Evolutionary conservation across 2,113 vertebrate genomes (phyloP).

Genomic region (Microcebus murinus): DNA sequence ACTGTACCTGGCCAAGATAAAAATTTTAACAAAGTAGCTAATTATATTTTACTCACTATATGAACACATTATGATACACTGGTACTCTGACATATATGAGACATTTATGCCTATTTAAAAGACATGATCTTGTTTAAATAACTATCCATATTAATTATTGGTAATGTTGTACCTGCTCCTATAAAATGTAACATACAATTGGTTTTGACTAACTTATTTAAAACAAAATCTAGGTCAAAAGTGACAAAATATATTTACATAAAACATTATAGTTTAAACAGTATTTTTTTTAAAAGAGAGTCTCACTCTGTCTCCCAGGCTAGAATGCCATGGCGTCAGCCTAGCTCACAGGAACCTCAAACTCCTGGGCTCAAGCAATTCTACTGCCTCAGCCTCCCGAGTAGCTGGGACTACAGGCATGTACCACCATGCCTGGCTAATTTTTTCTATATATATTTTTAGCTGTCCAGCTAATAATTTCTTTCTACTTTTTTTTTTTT

Average conservation of each 20-base stretch:
- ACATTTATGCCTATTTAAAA: constrained; percentile 36
- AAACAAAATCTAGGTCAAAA: constrained; percentile 36
- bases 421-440: too few species aligned
- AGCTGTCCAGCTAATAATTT: too few species aligned
- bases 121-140: not conserved
- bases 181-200: not conserved
- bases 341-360: too few species aligned
- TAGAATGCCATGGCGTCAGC: too few species aligned
- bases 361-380: too few species aligned
- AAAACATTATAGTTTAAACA: not conserved
- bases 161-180: not conserved
- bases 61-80: not conserved
- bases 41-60: not conserved
- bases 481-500: too few species aligned
- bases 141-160: not conserved
- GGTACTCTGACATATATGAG: not conserved
- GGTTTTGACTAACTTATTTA: not conserved
- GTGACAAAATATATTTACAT: not conserved
- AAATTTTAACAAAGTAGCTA: not conserved
- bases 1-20: not conserved
- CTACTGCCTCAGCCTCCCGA: too few species aligned
- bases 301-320: too few species aligned
- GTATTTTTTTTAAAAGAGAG: not conserved
- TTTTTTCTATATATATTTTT: too few species aligned
- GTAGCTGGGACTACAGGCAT: too few species aligned